These are phyloP conservation scores for Amiota mariae DNA, from an alignment of 2,888 invertebrate genomes.

Conservation along the genomic window DNA sequence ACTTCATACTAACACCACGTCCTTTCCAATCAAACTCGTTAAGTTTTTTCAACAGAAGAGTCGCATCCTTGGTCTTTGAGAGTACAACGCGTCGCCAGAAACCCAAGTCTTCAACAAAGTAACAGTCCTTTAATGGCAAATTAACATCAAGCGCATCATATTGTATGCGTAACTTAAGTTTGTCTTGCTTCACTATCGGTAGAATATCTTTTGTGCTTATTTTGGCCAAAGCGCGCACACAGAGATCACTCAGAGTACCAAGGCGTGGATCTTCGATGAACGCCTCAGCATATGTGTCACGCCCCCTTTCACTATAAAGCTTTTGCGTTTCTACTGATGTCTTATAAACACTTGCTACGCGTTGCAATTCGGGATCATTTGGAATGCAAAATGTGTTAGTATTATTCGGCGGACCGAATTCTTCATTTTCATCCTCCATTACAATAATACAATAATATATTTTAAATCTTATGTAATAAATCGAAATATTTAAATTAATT, in stretches of 20 bases:
- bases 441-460: background rate
- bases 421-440: constrained; percentile 46
- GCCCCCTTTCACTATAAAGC: constrained; percentile 56
- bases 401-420: constrained; percentile 45
- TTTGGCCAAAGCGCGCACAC: constrained; percentile 56
- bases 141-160: constrained; percentile 61
- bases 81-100: constrained; percentile 68
- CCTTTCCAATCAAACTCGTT: constrained; percentile 59
- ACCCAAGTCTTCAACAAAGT: constrained; percentile 53
- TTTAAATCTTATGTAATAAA: background rate
- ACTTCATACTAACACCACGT: constrained; percentile 60
- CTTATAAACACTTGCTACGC: constrained; percentile 54
- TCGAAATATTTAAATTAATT: too few relatives aligned
- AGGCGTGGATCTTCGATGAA: constrained; percentile 54
- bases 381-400: constrained; percentile 57
- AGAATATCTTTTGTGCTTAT: constrained; percentile 44
- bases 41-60: constrained; percentile 46
- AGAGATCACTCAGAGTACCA: constrained; percentile 58
- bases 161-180: constrained; percentile 54
- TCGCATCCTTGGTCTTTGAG: constrained; percentile 53
- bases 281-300: constrained; percentile 56
- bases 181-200: constrained; percentile 40
- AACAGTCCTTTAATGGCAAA: constrained; percentile 61
- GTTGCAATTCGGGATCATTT: constrained; percentile 49
- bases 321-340: constrained; percentile 45